Evolutionary conservation across 2,888 invertebrate genomes (phyloP).

Genomic region (Synanthedon andrenaeformis): DNA sequence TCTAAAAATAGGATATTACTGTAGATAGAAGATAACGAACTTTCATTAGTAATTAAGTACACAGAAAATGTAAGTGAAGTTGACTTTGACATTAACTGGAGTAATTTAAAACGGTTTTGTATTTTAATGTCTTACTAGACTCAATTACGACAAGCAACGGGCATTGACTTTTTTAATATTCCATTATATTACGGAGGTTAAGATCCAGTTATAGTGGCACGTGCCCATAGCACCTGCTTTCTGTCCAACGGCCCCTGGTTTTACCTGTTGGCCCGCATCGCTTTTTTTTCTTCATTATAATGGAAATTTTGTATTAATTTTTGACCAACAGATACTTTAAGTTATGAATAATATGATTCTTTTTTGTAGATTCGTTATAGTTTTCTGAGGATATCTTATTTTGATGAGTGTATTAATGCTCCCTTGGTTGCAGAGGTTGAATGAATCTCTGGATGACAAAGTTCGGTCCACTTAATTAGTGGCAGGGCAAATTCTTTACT

Average conservation of each 20-base stretch:
- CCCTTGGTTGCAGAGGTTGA: no score
- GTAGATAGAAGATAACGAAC: no score
- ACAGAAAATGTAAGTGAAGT: no score
- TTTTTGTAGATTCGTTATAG: background rate
- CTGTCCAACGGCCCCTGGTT: no score
- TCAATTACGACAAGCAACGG: background rate
- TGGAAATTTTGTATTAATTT: background rate
- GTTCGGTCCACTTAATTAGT: background rate
- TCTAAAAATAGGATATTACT: no score
- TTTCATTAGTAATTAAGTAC: no score
- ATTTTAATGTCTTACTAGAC: background rate
- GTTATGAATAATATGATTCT: background rate
- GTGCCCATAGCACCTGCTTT: background rate
- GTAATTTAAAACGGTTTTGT: background rate
- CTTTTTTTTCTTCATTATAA: background rate
- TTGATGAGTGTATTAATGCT: no score
- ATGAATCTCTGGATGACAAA: no score
- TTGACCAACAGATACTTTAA: background rate
- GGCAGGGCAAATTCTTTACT: conserved; percentile 8
- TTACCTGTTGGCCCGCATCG: no score
- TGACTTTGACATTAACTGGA: background rate
- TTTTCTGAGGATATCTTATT: no score
- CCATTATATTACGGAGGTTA: background rate
- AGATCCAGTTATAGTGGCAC: background rate
- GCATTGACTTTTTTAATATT: no score